Evolutionary conservation across 2,888 invertebrate species (phyloP).

Genomic region (Sialis fuliginosa): DNA sequence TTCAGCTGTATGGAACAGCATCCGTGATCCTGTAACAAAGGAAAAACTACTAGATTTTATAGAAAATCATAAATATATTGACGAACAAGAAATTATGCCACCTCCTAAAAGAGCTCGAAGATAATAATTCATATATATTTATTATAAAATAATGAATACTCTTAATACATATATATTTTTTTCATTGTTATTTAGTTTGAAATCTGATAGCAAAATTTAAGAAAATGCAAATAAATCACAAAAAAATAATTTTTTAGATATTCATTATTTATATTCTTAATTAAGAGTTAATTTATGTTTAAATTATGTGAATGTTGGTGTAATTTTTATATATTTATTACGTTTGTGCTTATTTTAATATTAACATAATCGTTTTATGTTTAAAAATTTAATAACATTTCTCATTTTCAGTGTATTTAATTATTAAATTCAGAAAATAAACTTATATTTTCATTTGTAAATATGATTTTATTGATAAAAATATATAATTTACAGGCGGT

Average conservation of each 20-base stretch:
- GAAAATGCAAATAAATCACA: too few relatives aligned
- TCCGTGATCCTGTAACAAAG: slow-evolving; percentile 69
- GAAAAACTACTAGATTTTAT: slow-evolving; percentile 62
- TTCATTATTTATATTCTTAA: neutral
- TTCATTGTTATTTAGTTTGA: neutral
- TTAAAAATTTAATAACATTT: neutral
- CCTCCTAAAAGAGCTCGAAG: slow-evolving; percentile 37
- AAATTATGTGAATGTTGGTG: neutral
- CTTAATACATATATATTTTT: neutral
- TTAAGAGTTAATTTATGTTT: neutral
- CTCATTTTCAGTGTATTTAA: neutral
- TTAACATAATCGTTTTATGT: neutral
- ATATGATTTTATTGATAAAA: too few relatives aligned
- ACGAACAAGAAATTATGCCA: slow-evolving; percentile 55
- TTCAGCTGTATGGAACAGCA: slow-evolving; percentile 69
- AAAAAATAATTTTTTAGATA: too few relatives aligned
- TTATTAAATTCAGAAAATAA: neutral
- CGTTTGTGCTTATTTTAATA: too few relatives aligned
- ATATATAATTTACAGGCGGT: too few relatives aligned
- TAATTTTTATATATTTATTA: too few relatives aligned
- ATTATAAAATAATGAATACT: neutral
- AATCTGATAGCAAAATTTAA: neutral
- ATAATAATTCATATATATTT: slow-evolving; percentile 14
- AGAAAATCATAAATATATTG: slow-evolving; percentile 39
- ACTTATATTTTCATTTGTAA: too few relatives aligned